phyloP scores from a whole-genome alignment of 2,888 invertebrate species.

The Ypsolopha scabrella region DNA sequence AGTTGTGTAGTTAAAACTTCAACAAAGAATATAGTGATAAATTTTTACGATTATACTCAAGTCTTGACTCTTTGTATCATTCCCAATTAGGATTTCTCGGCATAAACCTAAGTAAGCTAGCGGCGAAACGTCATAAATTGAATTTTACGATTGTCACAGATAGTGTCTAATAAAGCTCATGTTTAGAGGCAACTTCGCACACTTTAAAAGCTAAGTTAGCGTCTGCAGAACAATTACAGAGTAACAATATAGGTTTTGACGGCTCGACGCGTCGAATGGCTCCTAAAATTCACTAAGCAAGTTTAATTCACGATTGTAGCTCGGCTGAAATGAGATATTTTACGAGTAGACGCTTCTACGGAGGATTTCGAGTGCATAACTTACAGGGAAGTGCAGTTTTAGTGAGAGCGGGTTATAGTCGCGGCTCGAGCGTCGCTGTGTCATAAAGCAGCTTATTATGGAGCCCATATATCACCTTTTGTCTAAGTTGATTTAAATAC shows the following conservation, averaged over 20 bases:
- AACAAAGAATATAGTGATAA: constrained; percentile 15
- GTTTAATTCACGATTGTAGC: constrained; percentile 9
- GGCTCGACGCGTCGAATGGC: constrained; percentile 4
- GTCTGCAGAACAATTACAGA: constrained; percentile 18
- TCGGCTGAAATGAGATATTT: constrained; percentile 10
- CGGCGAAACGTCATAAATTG: constrained; percentile 34
- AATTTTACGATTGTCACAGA: constrained; percentile 35
- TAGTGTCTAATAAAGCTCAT: constrained; percentile 38
- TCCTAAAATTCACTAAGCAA: constrained; percentile 12
- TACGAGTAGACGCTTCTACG: constrained; percentile 6
- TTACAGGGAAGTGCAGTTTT: constrained; percentile 6
- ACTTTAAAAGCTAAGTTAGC: constrained; percentile 22
- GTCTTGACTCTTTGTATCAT: constrained; percentile 17
- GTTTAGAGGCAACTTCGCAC: constrained; percentile 37
- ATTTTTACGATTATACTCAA: constrained; percentile 7
- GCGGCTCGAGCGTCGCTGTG: not conserved
- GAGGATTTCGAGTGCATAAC: constrained; percentile 9
- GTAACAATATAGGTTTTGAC: constrained; percentile 3
- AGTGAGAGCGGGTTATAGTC: constrained; percentile 3
- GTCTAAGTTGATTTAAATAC: not conserved
- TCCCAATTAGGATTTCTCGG: constrained; percentile 34
- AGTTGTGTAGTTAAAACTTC: too few relatives aligned
- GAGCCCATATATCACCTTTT: not conserved
- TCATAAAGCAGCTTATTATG: not conserved
- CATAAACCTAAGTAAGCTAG: constrained; percentile 5